Conservation (phyloP, 2,888 invertebrate species). For the Apamea monoglypha region DNA sequence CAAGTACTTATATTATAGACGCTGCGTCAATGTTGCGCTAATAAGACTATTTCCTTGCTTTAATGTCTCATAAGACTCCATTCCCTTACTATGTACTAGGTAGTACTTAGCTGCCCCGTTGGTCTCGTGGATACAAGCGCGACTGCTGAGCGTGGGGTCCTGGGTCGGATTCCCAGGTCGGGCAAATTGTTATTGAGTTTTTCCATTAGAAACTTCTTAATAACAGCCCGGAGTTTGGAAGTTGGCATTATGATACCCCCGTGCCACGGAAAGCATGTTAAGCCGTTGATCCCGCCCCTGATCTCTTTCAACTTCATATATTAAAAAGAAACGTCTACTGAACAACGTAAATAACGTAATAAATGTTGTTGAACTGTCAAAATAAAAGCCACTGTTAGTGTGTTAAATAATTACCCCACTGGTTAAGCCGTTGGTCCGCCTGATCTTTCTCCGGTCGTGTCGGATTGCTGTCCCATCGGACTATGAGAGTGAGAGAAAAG, state of each 20-base stretch:
- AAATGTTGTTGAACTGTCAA: too few species aligned
- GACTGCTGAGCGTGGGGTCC: background rate
- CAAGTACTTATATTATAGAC: constrained; percentile 24
- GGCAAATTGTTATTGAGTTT: background rate
- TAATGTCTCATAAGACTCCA: background rate
- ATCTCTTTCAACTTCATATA: too few species aligned
- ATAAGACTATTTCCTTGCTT: constrained; percentile 6
- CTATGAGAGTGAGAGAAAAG: too few species aligned
- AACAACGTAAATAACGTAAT: too few species aligned
- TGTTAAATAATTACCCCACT: too few species aligned
- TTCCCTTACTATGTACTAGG: background rate
- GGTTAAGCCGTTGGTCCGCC: background rate
- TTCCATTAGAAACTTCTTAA: background rate
- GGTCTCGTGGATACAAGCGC: background rate
- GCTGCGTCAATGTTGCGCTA: constrained; percentile 30
- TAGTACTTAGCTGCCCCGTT: background rate
- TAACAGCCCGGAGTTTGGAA: background rate
- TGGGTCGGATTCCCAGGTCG: background rate
- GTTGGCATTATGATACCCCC: too few species aligned
- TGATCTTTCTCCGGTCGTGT: background rate
- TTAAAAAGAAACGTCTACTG: too few species aligned
- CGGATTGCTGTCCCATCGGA: too few species aligned
- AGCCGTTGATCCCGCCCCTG: background rate
- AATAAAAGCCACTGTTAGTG: too few species aligned
- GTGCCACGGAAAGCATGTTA: background rate